Conservation (phyloP, 2,888 invertebrate species). For the Philaethria dido region DNA sequence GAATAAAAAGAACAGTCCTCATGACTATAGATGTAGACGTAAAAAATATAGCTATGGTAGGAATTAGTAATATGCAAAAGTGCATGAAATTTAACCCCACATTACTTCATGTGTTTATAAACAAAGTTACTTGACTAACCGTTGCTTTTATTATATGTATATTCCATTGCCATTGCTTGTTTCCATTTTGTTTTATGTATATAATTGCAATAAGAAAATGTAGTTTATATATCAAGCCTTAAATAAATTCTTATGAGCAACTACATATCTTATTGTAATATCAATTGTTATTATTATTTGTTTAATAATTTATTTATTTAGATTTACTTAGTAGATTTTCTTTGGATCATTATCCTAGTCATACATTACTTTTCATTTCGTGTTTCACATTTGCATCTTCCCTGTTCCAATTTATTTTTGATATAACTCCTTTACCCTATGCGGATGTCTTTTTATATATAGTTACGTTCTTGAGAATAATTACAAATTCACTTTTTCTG, state of each 20-base stretch:
- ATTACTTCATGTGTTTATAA: conserved; percentile 84
- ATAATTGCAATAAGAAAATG: conserved; percentile 61
- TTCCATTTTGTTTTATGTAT: conserved; percentile 49
- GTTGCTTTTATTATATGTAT: conserved; percentile 56
- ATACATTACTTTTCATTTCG: conserved; percentile 53
- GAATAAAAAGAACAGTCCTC: conserved; percentile 76
- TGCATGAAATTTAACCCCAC: conserved; percentile 74
- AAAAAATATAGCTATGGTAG: conserved; percentile 61
- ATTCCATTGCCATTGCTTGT: conserved; percentile 59
- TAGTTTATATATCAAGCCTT: conserved; percentile 29
- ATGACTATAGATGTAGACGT: conserved; percentile 79
- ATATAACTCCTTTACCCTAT: conserved; percentile 65
- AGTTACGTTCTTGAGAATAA: conserved; percentile 48
- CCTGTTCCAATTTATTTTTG: conserved; percentile 50
- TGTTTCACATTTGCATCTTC: conserved; percentile 61
- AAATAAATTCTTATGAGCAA: not conserved
- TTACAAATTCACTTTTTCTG: conserved; percentile 79
- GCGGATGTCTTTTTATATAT: conserved; percentile 67
- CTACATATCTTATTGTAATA: conserved; percentile 47
- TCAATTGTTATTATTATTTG: conserved; percentile 24
- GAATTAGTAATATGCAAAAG: conserved; percentile 69
- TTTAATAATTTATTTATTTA: conserved; percentile 34
- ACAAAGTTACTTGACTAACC: conserved; percentile 82
- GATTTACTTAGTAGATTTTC: conserved; percentile 35
- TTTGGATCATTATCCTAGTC: conserved; percentile 38